Base-by-base conservation (phyloP, 2,888 invertebrate species). In the Agrotis segetum region DNA sequence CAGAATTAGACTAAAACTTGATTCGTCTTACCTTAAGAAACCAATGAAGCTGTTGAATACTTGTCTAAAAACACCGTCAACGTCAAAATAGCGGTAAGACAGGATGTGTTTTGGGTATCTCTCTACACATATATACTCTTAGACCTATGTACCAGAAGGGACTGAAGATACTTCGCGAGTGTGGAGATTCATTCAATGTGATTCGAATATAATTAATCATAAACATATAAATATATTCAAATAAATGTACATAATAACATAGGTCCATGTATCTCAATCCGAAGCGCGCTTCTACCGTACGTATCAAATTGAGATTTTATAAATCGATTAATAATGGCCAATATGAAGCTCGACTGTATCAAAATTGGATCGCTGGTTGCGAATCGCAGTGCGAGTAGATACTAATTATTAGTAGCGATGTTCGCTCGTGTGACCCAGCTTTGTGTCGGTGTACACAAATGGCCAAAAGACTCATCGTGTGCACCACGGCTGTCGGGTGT, bases 381-480 rank as follows among this genome's bases (percentile, higher is more conserved):
- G 64, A 79, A 73, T 79, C 60, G 49, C 55, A 65, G 40, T 56
- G 59, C n/a, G 44, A 44, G 46, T 61, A 49, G n/a, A n/a, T n/a
- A n/a, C n/a, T n/a, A n/a, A 7, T n/a, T 46, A 61, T 62, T 73
- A 50, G 46, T 67, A 49, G 34, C 52, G 44, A 56, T 47, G 17
- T 53, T 17, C 49, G 19, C 60, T 74, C 63, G 62, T 66, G 44
- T 66, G 69, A 63, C 61, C 61, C 46, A 50, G 59, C 84, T 66
- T 71, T 74, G 71, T 77, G 65, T 21, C 24, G 16, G 40, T 62
- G 65, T 56, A 55, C 67, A 64, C 29, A 49, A 71, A 59, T 52
- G 47, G 67, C 53, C 55, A 68, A 77, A 81, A 82, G 29, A 82
- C 62, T 71, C 59, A 66, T 60, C 61, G 78, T 77, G 52, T 64